phyloP scores from a whole-genome alignment of 2,888 invertebrate species.

The Tetropium fuscum region DNA sequence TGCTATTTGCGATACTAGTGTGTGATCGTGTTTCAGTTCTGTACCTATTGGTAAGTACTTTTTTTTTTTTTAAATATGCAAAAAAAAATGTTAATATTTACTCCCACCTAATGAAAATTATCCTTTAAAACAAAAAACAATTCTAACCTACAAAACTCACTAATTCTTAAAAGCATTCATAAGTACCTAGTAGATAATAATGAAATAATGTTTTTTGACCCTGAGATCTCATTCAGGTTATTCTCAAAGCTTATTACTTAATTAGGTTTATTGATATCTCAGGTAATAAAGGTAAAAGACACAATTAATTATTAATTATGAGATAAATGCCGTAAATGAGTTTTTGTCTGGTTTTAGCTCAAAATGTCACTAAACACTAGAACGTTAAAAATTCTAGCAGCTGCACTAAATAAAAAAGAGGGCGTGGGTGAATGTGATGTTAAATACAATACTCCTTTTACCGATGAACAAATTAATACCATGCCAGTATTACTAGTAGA shows the following conservation, averaged over 20 bases:
- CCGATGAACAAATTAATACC: constrained; percentile 3
- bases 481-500: constrained; percentile 11
- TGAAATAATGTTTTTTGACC: too few species aligned
- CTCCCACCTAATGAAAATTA: neutral
- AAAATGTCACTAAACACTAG: neutral
- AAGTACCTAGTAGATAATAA: too few species aligned
- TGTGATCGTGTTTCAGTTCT: neutral
- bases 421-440: constrained; percentile 5
- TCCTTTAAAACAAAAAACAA: neutral
- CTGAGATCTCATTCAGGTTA: too few species aligned
- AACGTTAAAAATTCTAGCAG: constrained; percentile 1
- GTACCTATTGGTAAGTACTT: neutral
- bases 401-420: neutral
- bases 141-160: constrained; percentile 3
- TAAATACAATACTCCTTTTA: constrained; percentile 6
- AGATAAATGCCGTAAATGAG: neutral
- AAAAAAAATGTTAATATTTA: neutral
- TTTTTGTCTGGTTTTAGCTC: constrained; percentile 8
- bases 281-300: too few species aligned
- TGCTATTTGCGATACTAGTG: neutral
- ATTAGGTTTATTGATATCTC: too few species aligned
- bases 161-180: too few species aligned
- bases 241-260: neutral
- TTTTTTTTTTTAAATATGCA: neutral
- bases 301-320: constrained; percentile 1